A percentile compares a stretch with the other conserved stretches of the same genome.
These are phyloP conservation scores for Lasioglossum vierecki DNA, from an alignment of 2,888 invertebrate species.

Conservation along the genomic window DNA sequence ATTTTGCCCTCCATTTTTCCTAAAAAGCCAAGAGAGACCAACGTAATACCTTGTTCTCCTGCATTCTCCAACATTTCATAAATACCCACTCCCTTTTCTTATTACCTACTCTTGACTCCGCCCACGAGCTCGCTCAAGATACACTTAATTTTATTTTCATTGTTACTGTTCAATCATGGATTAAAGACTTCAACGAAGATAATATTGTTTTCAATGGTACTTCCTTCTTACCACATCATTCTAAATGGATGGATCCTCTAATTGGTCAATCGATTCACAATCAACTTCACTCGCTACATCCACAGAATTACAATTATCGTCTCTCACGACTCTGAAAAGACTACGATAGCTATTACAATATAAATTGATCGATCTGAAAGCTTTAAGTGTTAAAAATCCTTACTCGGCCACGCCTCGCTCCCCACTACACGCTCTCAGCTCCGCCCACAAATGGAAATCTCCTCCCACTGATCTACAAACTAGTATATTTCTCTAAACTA, in stretches of 20 bases:
- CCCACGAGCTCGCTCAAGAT: neutral
- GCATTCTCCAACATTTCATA: neutral
- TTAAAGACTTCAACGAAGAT: neutral
- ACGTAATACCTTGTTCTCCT: neutral
- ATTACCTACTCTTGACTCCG: neutral
- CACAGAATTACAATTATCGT: neutral
- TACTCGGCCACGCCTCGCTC: neutral
- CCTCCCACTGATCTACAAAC: neutral
- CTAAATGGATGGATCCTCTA: neutral
- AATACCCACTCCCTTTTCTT: neutral
- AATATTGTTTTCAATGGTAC: too few species aligned
- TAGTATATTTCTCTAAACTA: neutral
- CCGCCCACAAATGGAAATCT: neutral
- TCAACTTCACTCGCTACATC: neutral
- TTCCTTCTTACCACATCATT: neutral
- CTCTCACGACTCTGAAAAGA: neutral
- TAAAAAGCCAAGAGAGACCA: neutral
- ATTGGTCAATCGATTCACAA: neutral
- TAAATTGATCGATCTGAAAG: neutral
- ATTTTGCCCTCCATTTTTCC: conserved; percentile 18
- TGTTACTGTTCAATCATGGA: neutral
- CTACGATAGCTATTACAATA: neutral
- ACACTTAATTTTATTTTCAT: neutral
- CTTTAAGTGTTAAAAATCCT: neutral
- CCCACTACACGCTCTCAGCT: neutral